A percentile compares a stretch with the other conserved stretches of the same genome.
phyloP scores from a whole-genome alignment of 2,888 invertebrate species.

The Cheilosia variabilis region DNA sequence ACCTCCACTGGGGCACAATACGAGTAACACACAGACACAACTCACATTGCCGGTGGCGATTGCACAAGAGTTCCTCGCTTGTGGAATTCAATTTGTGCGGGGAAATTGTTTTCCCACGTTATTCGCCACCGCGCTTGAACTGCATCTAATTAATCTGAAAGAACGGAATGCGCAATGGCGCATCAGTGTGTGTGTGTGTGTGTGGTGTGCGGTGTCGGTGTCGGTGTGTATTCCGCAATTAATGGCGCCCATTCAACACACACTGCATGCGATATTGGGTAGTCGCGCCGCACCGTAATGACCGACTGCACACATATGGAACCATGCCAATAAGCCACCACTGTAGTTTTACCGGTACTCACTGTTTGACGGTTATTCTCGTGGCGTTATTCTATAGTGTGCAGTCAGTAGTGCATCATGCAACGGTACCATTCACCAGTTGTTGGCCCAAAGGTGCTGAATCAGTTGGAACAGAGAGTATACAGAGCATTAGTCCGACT shows the following conservation, averaged over 20 bases:
- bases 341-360: slow-evolving; percentile 47
- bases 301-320: slow-evolving; percentile 58
- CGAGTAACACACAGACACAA: not conserved
- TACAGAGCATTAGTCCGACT: slow-evolving; percentile 41
- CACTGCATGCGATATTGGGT: slow-evolving; percentile 50
- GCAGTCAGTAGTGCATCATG: no score
- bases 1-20: not conserved
- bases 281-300: slow-evolving; percentile 42
- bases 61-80: slow-evolving; percentile 58
- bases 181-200: slow-evolving; percentile 3
- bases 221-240: slow-evolving; percentile 52
- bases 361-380: slow-evolving; percentile 65
- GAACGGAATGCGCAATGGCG: slow-evolving; percentile 57
- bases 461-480: slow-evolving; percentile 38
- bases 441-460: slow-evolving; percentile 40
- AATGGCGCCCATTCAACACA: slow-evolving; percentile 64
- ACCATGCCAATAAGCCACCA: slow-evolving; percentile 70
- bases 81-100: slow-evolving; percentile 68
- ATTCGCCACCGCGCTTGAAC: slow-evolving; percentile 68
- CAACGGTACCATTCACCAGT: slow-evolving; percentile 31
- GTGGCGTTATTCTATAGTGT: not conserved
- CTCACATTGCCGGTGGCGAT: slow-evolving; percentile 51
- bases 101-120: slow-evolving; percentile 72
- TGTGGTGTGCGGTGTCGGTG: slow-evolving; percentile 4
- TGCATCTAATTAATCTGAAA: slow-evolving; percentile 72